phyloP scores from a whole-genome alignment of 1,140 invertebrate genomes.

The Bradynema listronoti region DNA sequence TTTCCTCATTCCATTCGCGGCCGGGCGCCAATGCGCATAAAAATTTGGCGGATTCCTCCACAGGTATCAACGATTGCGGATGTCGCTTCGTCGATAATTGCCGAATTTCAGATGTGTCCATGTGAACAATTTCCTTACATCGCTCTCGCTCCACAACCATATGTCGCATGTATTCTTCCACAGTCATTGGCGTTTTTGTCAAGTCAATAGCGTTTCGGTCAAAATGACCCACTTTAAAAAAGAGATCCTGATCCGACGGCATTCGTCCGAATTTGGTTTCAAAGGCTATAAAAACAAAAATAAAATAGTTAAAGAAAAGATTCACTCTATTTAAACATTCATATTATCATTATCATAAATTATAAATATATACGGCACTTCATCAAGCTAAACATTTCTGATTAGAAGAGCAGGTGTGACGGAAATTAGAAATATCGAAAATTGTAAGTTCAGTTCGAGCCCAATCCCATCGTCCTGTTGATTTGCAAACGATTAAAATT shows the following conservation, averaged over 20 bases:
- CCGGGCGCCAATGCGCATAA: conserved; percentile 1
- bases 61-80: background rate
- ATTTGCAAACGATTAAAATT: too few relatives aligned
- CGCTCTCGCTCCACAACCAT: conserved; percentile 10
- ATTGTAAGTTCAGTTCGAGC: too few relatives aligned
- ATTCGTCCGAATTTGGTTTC: too few relatives aligned
- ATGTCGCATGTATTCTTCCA: conserved; percentile 34
- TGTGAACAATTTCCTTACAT: background rate
- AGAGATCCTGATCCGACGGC: conserved; percentile 11
- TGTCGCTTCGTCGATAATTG: background rate
- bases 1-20: conserved; percentile 3
- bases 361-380: too few relatives aligned
- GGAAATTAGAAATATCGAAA: too few relatives aligned
- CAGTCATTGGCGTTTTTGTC: conserved; percentile 32
- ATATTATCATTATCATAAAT: too few relatives aligned
- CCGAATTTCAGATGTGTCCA: background rate
- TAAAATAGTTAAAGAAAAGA: too few relatives aligned
- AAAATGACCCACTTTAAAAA: conserved; percentile 33
- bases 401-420: too few relatives aligned
- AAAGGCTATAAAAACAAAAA: too few relatives aligned
- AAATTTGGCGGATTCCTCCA: background rate
- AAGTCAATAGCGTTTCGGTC: conserved; percentile 27
- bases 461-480: too few relatives aligned
- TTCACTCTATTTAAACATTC: too few relatives aligned
- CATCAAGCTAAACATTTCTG: too few relatives aligned